Conservation (phyloP, 2,797 vertebrate genomes). For the Anniella stebbinsi region DNA sequence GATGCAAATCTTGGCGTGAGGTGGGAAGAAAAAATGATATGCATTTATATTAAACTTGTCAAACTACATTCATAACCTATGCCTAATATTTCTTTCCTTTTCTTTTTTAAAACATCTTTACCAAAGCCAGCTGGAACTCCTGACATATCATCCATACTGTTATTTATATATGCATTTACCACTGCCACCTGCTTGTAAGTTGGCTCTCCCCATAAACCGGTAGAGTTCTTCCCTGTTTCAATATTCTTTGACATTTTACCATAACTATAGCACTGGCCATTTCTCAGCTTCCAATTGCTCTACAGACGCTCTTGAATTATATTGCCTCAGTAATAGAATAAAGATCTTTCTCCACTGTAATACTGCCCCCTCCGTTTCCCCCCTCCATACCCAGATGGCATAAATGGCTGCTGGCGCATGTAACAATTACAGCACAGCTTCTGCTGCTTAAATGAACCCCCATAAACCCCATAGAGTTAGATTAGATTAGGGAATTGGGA, state of each 20-base stretch:
- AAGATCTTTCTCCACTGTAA: slow-evolving; percentile 74
- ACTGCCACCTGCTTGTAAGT: slow-evolving; percentile 78
- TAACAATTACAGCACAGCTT: slow-evolving; percentile 80
- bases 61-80: slow-evolving; percentile 63
- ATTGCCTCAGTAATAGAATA: slow-evolving; percentile 78
- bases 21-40: not conserved
- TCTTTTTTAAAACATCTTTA: slow-evolving; percentile 55
- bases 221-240: slow-evolving; percentile 71
- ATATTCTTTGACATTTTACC: slow-evolving; percentile 80
- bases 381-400: slow-evolving; percentile 78
- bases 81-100: slow-evolving; percentile 62
- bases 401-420: slow-evolving; percentile 76
- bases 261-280: slow-evolving; percentile 72
- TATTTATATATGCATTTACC: slow-evolving; percentile 82
- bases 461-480: slow-evolving; percentile 78
- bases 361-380: slow-evolving; percentile 6
- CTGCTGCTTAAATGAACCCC: slow-evolving; percentile 81
- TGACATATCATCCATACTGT: slow-evolving; percentile 79
- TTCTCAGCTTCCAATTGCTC: slow-evolving; percentile 78
- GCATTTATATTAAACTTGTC: slow-evolving; percentile 56
- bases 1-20: slow-evolving; percentile 42
- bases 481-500: slow-evolving; percentile 89
- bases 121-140: slow-evolving; percentile 75
- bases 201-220: slow-evolving; percentile 69
- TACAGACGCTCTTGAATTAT: slow-evolving; percentile 75